A percentile compares a stretch with the other conserved stretches of the same genome.
phyloP scores from a whole-genome alignment of 2,797 vertebrate species.

The Bovichtus diacanthus region DNA sequence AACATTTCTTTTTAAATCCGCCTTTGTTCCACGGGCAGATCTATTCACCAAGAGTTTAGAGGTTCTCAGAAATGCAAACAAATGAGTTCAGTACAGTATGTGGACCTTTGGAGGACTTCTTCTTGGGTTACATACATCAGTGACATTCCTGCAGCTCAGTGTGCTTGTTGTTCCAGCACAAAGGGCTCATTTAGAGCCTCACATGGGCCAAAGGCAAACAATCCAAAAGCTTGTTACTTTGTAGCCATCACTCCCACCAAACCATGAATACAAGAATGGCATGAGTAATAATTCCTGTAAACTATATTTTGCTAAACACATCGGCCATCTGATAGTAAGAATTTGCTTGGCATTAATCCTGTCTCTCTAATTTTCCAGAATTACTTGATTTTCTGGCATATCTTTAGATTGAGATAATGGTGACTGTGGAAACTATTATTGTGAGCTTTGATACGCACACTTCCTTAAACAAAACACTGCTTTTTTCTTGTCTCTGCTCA shows the following conservation, averaged over 20 bases:
- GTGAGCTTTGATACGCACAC: too few relatives aligned
- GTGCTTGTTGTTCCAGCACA: slow-evolving; percentile 35
- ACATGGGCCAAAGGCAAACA: slow-evolving; percentile 12
- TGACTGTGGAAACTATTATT: not conserved
- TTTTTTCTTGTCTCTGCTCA: not conserved
- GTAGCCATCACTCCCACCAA: slow-evolving; percentile 14
- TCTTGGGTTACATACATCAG: slow-evolving; percentile 17
- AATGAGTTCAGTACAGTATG: not conserved
- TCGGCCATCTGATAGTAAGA: not conserved
- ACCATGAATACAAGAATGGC: slow-evolving; percentile 12
- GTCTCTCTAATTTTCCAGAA: not conserved
- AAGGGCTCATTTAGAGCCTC: slow-evolving; percentile 35
- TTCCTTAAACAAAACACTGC: not conserved
- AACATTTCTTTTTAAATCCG: not conserved
- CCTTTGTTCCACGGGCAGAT: slow-evolving; percentile 3
- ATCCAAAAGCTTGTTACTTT: slow-evolving; percentile 17
- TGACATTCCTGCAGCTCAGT: slow-evolving; percentile 17
- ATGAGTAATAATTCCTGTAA: not conserved
- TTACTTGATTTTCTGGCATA: not conserved
- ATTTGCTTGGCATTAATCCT: not conserved
- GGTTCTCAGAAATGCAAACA: not conserved
- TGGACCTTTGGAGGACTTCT: slow-evolving; percentile 14
- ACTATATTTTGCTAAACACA: not conserved
- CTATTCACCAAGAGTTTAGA: not conserved
- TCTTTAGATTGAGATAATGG: not conserved